Percentiles rank a stretch among this genome's conserved stretches.
Evolutionary conservation across 2,797 vertebrate genomes (phyloP).

Genomic region (Lutjanus campechanus): DNA sequence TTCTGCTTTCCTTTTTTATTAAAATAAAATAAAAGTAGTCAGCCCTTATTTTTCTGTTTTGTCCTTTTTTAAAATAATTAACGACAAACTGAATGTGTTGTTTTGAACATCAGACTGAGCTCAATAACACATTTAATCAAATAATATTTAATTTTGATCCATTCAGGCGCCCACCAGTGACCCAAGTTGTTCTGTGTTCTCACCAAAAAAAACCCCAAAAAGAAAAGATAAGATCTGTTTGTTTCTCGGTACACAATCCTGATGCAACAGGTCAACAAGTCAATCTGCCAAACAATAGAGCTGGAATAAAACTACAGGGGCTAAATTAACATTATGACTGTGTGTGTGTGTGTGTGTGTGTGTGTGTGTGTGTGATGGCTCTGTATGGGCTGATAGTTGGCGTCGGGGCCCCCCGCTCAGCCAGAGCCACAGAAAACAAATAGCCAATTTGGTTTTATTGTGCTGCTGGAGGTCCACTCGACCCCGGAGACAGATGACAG

Average conservation of each 20-base stretch:
- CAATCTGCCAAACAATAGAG: slow-evolving; percentile 47
- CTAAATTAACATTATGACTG: slow-evolving; percentile 50
- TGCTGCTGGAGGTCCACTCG: slow-evolving; percentile 61
- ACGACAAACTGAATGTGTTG: not conserved
- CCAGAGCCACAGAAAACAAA: slow-evolving; percentile 62
- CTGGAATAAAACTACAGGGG: slow-evolving; percentile 48
- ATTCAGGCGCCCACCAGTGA: not conserved
- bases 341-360: slow-evolving; percentile 6
- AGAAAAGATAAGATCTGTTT: slow-evolving; percentile 13
- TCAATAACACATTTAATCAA: not conserved
- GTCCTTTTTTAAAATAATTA: too few relatives aligned
- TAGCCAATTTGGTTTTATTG: slow-evolving; percentile 71
- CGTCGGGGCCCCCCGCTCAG: slow-evolving; percentile 33
- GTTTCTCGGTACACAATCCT: slow-evolving; percentile 9
- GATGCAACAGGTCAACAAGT: slow-evolving; percentile 52
- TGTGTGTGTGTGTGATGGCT: slow-evolving; percentile 22
- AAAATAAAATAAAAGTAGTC: too few relatives aligned
- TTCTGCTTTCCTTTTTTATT: too few relatives aligned
- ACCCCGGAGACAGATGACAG: slow-evolving; percentile 65
- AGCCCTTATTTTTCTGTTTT: too few relatives aligned
- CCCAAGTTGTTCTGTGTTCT: not conserved
- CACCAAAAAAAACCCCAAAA: slow-evolving; percentile 1
- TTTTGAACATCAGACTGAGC: not conserved
- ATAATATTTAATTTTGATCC: not conserved
- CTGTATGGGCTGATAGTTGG: slow-evolving; percentile 39